Percentiles rank a stretch among this genome's conserved stretches.
Evolutionary conservation across 2,888 invertebrate species (phyloP).

Genomic region (Dioctria rufipes): DNA sequence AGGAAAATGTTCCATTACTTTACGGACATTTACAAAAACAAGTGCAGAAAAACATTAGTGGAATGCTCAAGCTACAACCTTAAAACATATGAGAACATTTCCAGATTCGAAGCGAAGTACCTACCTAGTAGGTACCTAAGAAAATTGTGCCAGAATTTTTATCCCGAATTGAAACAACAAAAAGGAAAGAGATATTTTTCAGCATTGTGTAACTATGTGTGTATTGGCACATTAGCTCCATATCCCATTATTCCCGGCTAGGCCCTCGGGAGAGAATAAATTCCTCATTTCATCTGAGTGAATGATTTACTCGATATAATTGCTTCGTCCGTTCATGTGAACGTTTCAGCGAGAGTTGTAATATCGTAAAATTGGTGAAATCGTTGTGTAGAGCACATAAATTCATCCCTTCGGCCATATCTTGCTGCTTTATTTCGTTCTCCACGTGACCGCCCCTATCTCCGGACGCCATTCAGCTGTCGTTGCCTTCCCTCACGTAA

Average conservation of each 20-base stretch:
- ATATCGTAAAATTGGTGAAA: conserved; percentile 53
- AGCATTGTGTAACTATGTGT: conserved; percentile 12
- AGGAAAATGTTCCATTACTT: conserved; percentile 47
- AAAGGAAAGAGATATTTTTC: conserved; percentile 17
- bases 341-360: conserved; percentile 52
- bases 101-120: neutral
- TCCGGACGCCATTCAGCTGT: conserved; percentile 46
- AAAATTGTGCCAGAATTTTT: conserved; percentile 43
- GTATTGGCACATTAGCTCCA: conserved; percentile 22
- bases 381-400: conserved; percentile 44
- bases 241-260: conserved; percentile 21
- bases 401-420: conserved; percentile 50
- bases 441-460: conserved; percentile 38
- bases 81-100: conserved; percentile 19
- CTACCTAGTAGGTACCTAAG: neutral
- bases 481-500: conserved; percentile 27
- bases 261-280: conserved; percentile 54
- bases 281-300: conserved; percentile 54
- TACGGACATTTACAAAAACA: conserved; percentile 30
- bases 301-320: conserved; percentile 53
- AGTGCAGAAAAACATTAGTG: conserved; percentile 18
- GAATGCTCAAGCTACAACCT: neutral
- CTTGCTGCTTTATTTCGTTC: conserved; percentile 7
- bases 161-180: conserved; percentile 30
- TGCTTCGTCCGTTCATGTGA: conserved; percentile 53